These are phyloP conservation scores for Carposina sasakii DNA, from an alignment of 1,140 invertebrate genomes.

Conservation along the genomic window DNA sequence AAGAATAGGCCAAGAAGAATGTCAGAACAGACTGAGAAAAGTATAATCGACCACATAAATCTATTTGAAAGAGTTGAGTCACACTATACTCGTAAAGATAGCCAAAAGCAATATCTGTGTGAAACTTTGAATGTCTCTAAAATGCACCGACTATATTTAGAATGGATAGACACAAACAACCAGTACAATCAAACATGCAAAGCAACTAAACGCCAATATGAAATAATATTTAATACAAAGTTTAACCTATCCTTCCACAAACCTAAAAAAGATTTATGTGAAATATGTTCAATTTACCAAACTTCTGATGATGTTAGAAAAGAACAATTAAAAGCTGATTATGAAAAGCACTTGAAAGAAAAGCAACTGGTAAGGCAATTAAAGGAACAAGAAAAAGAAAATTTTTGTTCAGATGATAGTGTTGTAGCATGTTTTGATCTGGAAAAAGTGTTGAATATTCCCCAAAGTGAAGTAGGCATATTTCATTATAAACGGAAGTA, in stretches of 20 bases:
- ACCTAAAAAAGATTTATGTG: slow-evolving; percentile 23
- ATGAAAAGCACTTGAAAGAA: slow-evolving; percentile 12
- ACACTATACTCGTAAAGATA: slow-evolving; percentile 19
- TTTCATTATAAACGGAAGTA: slow-evolving; percentile 32
- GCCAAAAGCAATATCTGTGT: slow-evolving; percentile 17
- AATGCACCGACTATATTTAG: slow-evolving; percentile 17
- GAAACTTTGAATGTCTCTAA: slow-evolving; percentile 22
- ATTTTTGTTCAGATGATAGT: slow-evolving; percentile 3
- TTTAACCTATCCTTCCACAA: slow-evolving; percentile 7
- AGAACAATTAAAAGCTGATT: slow-evolving; percentile 11
- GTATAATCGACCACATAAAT: slow-evolving; percentile 21
- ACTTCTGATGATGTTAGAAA: slow-evolving; percentile 14
- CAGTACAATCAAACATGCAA: neutral
- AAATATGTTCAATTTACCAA: slow-evolving; percentile 13
- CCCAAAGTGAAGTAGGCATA: slow-evolving; percentile 19
- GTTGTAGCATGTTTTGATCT: slow-evolving; percentile 20
- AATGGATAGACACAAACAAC: neutral
- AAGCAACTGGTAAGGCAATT: slow-evolving; percentile 18
- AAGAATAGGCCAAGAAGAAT: slow-evolving; percentile 23
- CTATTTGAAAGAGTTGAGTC: slow-evolving; percentile 21
- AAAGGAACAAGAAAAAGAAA: slow-evolving; percentile 19
- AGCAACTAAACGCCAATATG: slow-evolving; percentile 3
- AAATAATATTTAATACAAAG: slow-evolving; percentile 3
- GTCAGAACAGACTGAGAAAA: slow-evolving; percentile 13
- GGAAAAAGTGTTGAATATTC: slow-evolving; percentile 20